Base-by-base conservation (phyloP, 2,797 vertebrate genomes). In the Sebastes oblongus region DNA sequence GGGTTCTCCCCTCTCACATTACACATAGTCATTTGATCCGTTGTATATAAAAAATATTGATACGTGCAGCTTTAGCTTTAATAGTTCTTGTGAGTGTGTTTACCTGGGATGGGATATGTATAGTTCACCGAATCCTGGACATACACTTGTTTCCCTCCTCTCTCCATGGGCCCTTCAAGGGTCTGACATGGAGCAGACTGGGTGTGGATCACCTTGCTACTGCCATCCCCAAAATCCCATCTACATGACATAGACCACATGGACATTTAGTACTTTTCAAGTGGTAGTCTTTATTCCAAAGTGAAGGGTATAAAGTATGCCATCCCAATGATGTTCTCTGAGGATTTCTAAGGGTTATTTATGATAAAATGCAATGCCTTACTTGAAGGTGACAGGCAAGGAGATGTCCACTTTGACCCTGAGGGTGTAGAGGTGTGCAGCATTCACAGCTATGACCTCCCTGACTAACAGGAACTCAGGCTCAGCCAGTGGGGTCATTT, bases 211-310 rank as follows among this genome's bases (percentile, higher is more conserved):
- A 93, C 82, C 18, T 60, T 27, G 10, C 67, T 60, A 29, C 89
- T 91, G 14, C 89, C 80, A 72, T 95, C 96, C 9, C 95, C 96
- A 90, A 97, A 97, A 81, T 95, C 87, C 96, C 96, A 97, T 52
- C 96, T 97, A 52, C 46, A 83, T 27, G 50, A 72, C 30, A 89
- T 9, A 6, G 8, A 50, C 67, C 14, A 65, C 4, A 69, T 50
- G 36, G 24, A 72, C 55, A 66, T 75, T 46, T 12, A 42, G 24
- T 24, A 22, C 0, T 8, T 29, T 77, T 34, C 4, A 25, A 25
- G 0, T 14, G 9, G 1, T 11, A 65, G 18, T 13, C 16, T 65
- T 66, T 54, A 1, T 54, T 58, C 1, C 30, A 39, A 58, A 56
- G 1, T 39, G 16, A 58, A 30, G 10, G 8, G 1, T 18, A 16